phyloP scores from a whole-genome alignment of 2,113 vertebrate genomes.

The Taurulus bubalis region DNA sequence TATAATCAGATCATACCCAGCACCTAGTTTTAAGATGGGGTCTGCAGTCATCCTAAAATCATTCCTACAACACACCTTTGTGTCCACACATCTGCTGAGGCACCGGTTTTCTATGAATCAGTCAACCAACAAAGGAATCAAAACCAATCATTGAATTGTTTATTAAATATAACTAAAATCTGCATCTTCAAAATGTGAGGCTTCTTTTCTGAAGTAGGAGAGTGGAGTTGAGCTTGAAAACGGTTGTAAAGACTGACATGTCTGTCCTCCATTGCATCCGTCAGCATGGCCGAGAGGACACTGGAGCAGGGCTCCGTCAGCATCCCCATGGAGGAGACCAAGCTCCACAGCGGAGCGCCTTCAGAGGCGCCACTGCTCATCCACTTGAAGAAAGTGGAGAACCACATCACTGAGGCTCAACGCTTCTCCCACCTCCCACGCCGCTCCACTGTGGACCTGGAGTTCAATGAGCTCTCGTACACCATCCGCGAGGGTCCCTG shows the following conservation, averaged over 20 bases:
- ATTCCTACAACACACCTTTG: constrained; percentile 18
- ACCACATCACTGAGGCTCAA: constrained; percentile 98
- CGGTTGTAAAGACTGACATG: neutral
- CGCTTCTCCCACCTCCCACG: constrained; percentile 96
- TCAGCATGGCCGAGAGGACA: constrained; percentile 88
- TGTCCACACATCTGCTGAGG: constrained; percentile 23
- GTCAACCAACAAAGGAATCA: neutral
- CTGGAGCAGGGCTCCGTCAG: constrained; percentile 85
- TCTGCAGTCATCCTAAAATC: constrained; percentile 39
- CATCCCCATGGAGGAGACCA: constrained; percentile 92
- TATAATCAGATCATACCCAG: constrained; percentile 60
- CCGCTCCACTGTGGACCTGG: constrained; percentile 93
- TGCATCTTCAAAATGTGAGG: neutral
- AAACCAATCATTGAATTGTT: neutral
- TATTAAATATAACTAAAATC: neutral
- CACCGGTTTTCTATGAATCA: neutral
- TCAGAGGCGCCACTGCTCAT: constrained; percentile 90
- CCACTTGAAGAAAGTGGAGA: constrained; percentile 99
- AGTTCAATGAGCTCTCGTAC: constrained; percentile 95
- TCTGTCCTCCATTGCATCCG: constrained; percentile 66
- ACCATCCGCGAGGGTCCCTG: constrained; percentile 95
- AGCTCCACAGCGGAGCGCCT: constrained; percentile 79
- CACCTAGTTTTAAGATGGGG: constrained; percentile 48
- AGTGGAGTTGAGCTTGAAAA: neutral
- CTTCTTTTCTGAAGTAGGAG: neutral